phyloP scores from a whole-genome alignment of 2,113 vertebrate genomes.

The Hassar affinis region DNA sequence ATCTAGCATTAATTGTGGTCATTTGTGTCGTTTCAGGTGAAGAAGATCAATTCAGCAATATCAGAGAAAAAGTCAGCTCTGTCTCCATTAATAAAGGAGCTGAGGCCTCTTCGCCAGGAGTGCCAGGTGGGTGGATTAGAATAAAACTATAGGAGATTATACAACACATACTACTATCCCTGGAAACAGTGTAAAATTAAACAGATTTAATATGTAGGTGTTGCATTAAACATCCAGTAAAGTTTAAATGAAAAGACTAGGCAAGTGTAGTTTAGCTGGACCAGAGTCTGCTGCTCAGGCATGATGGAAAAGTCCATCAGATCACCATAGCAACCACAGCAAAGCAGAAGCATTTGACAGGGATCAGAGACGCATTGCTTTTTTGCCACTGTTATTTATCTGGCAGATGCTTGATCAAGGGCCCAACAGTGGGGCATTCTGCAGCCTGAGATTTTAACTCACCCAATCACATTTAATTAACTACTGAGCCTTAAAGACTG shows the following conservation, averaged over 20 bases:
- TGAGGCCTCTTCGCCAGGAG: constrained; percentile 85
- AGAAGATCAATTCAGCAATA: constrained; percentile 85
- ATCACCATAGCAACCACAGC: background rate
- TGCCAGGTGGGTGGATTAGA: constrained; percentile 76
- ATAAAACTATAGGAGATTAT: background rate
- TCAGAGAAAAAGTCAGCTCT: constrained; percentile 89
- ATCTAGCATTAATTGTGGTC: background rate
- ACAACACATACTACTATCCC: background rate
- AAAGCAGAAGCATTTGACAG: background rate
- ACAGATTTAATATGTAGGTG: background rate
- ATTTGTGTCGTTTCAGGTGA: constrained; percentile 76
- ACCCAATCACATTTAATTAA: background rate
- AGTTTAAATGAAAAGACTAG: background rate
- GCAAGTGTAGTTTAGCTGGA: background rate
- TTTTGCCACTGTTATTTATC: background rate
- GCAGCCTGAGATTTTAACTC: background rate
- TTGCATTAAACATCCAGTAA: background rate
- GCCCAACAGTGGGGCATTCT: background rate
- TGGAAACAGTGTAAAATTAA: background rate
- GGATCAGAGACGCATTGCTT: background rate
- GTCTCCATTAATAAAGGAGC: constrained; percentile 91
- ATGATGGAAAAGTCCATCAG: background rate
- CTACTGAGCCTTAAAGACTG: background rate
- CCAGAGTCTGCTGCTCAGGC: background rate
- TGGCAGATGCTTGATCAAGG: background rate